Percentiles rank a stretch among this genome's conserved stretches.
These are phyloP conservation scores for Arctopsyche grandis DNA, from an alignment of 1,140 invertebrate species.

Conservation along the genomic window DNA sequence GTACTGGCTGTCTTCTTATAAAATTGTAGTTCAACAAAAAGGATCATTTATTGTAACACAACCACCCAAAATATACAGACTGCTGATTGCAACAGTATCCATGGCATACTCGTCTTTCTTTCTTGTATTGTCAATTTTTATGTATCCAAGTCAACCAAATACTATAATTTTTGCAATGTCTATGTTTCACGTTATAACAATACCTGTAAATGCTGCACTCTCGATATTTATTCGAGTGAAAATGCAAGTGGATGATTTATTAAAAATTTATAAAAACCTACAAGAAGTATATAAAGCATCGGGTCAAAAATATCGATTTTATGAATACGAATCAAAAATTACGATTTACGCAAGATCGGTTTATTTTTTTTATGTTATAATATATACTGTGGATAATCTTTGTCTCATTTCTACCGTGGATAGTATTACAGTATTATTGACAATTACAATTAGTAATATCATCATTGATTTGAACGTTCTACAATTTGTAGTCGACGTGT, in stretches of 20 bases:
- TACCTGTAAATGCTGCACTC: background rate
- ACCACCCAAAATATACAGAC: no score
- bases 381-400: background rate
- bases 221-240: background rate
- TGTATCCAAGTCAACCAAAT: no score
- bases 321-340: background rate
- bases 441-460: background rate
- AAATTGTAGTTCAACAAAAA: no score
- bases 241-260: no score
- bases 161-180: no score
- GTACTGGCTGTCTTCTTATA: no score
- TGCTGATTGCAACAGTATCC: no score
- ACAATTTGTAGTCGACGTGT: background rate
- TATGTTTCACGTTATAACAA: background rate
- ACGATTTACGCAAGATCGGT: background rate
- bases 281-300: background rate
- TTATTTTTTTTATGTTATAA: background rate
- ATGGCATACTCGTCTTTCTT: no score
- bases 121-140: no score
- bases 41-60: no score
- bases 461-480: background rate
- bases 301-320: background rate
- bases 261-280: background rate
- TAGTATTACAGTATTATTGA: background rate
- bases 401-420: background rate